These are phyloP conservation scores for Atopsyche davidsoni DNA, from an alignment of 1,140 invertebrate genomes.

Conservation along the genomic window DNA sequence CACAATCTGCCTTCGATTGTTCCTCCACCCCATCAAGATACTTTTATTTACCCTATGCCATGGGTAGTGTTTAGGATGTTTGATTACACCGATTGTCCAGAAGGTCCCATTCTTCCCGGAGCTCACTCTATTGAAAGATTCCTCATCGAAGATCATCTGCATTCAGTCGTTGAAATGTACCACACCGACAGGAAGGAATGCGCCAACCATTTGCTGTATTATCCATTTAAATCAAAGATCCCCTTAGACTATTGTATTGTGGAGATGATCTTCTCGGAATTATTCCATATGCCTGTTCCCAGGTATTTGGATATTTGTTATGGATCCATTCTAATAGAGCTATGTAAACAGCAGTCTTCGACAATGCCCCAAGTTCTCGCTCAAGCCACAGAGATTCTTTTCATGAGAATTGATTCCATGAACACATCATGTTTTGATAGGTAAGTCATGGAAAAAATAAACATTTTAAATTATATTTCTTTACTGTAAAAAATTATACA, in stretches of 20 bases:
- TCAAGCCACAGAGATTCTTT: slow-evolving; percentile 95
- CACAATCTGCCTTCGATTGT: slow-evolving; percentile 87
- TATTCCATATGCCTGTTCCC: slow-evolving; percentile 87
- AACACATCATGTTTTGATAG: slow-evolving; percentile 94
- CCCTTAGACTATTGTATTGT: slow-evolving; percentile 98
- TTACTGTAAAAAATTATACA: too few relatives aligned
- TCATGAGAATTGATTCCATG: slow-evolving; percentile 94
- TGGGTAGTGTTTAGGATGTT: slow-evolving; percentile 92
- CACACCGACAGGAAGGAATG: slow-evolving; percentile 90
- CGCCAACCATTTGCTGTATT: slow-evolving; percentile 84
- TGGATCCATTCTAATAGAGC: slow-evolving; percentile 91
- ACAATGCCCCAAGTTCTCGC: slow-evolving; percentile 97
- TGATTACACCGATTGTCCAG: slow-evolving; percentile 97
- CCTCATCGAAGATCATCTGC: slow-evolving; percentile 94
- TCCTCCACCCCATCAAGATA: slow-evolving; percentile 87
- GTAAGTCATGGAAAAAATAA: slow-evolving; percentile 30
- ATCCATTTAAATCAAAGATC: slow-evolving; percentile 89
- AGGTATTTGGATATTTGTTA: slow-evolving; percentile 90
- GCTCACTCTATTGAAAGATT: slow-evolving; percentile 97
- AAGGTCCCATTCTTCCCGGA: slow-evolving; percentile 84
- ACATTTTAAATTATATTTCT: slow-evolving; percentile 39
- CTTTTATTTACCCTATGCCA: slow-evolving; percentile 83
- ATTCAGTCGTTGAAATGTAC: slow-evolving; percentile 88
- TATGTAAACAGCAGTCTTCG: slow-evolving; percentile 94
- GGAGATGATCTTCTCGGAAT: slow-evolving; percentile 91